A percentile compares a stretch with the other conserved stretches of the same genome.
These are phyloP conservation scores for Etheostoma cragini DNA, from an alignment of 2,113 vertebrate genomes.

Conservation along the genomic window DNA sequence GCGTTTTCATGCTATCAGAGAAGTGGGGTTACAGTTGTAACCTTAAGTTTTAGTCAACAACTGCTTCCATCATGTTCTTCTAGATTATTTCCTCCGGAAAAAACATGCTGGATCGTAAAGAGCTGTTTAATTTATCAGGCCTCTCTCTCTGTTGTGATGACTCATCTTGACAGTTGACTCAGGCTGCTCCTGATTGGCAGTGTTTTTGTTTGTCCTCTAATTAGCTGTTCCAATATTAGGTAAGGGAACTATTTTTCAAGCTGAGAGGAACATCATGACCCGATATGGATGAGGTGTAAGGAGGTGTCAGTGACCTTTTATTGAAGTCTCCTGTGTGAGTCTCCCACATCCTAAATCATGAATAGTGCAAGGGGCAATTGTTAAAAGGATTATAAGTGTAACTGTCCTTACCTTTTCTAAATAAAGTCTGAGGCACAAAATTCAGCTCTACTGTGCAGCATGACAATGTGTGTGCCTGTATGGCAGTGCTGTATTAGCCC, in stretches of 20 bases:
- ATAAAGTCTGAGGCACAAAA: not conserved
- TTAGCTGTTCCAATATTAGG: slow-evolving; percentile 29
- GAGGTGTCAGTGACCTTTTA: not conserved
- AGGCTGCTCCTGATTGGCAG: slow-evolving; percentile 4
- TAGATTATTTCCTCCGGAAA: slow-evolving; percentile 4
- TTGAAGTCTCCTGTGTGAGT: not conserved
- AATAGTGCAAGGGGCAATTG: not conserved
- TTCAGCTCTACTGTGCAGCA: not conserved
- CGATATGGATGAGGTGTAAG: not conserved
- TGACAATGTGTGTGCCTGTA: not conserved
- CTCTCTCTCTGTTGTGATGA: slow-evolving; percentile 11
- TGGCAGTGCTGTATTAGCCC: not conserved
- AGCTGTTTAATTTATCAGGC: slow-evolving; percentile 4
- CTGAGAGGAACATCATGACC: slow-evolving; percentile 4
- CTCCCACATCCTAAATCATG: not conserved
- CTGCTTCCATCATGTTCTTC: not conserved
- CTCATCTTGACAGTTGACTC: slow-evolving; percentile 9
- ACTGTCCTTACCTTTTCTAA: not conserved
- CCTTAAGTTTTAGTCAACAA: not conserved
- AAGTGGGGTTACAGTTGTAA: too few species aligned
- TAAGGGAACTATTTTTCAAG: slow-evolving; percentile 1
- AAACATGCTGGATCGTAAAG: not conserved
- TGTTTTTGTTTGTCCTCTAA: slow-evolving; percentile 28
- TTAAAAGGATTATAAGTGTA: slow-evolving; percentile 3
- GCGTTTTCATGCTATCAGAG: too few species aligned